Conservation (phyloP, 2,888 invertebrate species). For the Tetramorium bicarinatum region DNA sequence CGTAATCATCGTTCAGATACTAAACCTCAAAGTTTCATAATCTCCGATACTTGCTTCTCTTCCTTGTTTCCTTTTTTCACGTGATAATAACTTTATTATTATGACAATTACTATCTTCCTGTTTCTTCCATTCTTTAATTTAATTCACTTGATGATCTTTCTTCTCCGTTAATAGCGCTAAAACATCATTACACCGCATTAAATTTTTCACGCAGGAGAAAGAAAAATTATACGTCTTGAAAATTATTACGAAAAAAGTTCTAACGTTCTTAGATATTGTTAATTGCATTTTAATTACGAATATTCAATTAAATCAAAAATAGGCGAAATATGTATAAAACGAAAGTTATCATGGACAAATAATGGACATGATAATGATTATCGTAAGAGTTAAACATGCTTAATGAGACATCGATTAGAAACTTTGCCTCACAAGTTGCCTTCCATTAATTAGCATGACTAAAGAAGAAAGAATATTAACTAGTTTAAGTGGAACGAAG, state of each 20-base stretch:
- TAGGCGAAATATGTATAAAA: neutral
- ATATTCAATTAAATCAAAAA: slow-evolving; percentile 18
- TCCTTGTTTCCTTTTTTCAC: neutral
- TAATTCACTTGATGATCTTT: neutral
- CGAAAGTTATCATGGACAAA: slow-evolving; percentile 21
- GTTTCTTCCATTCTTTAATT: slow-evolving; percentile 27
- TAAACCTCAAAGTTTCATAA: slow-evolving; percentile 45
- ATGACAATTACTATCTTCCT: slow-evolving; percentile 63
- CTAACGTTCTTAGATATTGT: neutral
- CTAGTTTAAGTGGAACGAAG: neutral
- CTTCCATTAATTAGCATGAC: slow-evolving; percentile 23
- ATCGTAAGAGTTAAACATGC: slow-evolving; percentile 29
- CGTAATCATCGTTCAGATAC: slow-evolving; percentile 69
- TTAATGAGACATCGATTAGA: slow-evolving; percentile 48
- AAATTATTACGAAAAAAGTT: neutral
- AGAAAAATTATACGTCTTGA: neutral
- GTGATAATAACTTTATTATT: slow-evolving; percentile 68
- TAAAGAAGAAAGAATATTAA: neutral
- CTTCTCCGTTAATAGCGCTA: neutral
- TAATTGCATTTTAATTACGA: slow-evolving; percentile 7
- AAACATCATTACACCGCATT: neutral
- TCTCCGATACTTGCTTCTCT: slow-evolving; percentile 53
- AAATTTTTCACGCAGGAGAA: neutral
- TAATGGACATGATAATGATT: slow-evolving; percentile 21
- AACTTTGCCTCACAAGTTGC: slow-evolving; percentile 25